phyloP scores from a whole-genome alignment of 2,888 invertebrate species.

The Caenorhabditis auriculariae region DNA sequence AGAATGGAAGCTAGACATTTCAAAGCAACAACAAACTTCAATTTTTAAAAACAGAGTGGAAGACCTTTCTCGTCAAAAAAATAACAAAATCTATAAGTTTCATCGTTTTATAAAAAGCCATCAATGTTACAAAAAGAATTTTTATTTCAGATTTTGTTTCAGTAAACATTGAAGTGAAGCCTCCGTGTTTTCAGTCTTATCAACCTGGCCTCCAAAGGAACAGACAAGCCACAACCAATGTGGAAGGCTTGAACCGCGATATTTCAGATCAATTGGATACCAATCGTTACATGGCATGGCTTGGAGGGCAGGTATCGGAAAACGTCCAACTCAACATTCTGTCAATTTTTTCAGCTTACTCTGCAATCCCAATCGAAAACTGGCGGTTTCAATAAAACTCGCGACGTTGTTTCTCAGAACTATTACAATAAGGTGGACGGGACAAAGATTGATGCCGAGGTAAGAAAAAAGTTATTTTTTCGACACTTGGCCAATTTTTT shows the following conservation, averaged over 20 bases:
- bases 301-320: constrained; percentile 49
- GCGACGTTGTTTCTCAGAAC: constrained; percentile 49
- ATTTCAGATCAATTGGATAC: constrained; percentile 48
- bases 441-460: not conserved
- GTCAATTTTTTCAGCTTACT: constrained; percentile 29
- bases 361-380: constrained; percentile 53
- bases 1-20: no score
- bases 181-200: constrained; percentile 13
- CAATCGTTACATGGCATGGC: constrained; percentile 55
- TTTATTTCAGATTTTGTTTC: no score
- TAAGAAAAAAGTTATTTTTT: not conserved
- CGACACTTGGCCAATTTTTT: no score
- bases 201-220: constrained; percentile 15
- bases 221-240: constrained; percentile 48
- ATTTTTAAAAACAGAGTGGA: no score
- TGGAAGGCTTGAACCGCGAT: constrained; percentile 45
- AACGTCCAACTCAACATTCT: not conserved
- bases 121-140: no score
- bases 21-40: no score
- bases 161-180: not conserved
- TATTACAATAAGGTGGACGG: constrained; percentile 43
- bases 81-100: no score
- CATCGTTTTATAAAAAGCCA: no score
- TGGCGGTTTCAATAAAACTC: constrained; percentile 52
- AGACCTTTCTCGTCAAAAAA: no score